These are phyloP conservation scores for Sebastes alutus DNA, from an alignment of 2,797 vertebrate species.

Conservation along the genomic window DNA sequence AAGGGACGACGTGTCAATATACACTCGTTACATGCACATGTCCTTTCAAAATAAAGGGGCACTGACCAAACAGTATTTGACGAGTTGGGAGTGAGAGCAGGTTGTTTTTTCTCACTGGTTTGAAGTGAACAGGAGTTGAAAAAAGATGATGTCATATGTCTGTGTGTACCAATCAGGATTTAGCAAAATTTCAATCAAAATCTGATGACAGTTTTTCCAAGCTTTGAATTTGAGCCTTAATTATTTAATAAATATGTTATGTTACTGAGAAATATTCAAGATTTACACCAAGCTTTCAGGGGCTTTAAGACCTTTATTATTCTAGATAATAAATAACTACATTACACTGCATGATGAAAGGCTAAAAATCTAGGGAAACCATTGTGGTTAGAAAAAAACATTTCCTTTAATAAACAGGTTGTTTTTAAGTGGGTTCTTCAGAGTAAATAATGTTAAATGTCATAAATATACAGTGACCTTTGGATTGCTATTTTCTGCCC, in stretches of 20 bases:
- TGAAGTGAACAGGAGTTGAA: background rate
- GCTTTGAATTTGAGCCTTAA: background rate
- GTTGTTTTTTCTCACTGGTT: background rate
- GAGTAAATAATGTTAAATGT: background rate
- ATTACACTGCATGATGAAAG: background rate
- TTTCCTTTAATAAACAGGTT: background rate
- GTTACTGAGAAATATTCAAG: background rate
- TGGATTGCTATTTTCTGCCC: background rate
- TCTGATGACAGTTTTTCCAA: background rate
- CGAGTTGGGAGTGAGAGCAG: no score
- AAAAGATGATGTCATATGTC: background rate
- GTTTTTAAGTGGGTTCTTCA: background rate
- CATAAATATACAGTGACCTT: background rate
- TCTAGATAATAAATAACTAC: accelerated
- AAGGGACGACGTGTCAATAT: no score
- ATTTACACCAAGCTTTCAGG: background rate
- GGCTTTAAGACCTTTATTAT: background rate
- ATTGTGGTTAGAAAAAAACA: background rate
- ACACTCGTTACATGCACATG: no score
- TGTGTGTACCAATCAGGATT: background rate
- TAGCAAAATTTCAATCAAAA: background rate
- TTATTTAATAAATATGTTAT: background rate
- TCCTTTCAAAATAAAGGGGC: no score
- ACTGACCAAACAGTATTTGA: no score
- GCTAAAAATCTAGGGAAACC: background rate